These are phyloP conservation scores for Trichomalopsis sarcophagae DNA, from an alignment of 1,140 invertebrate species.

Conservation along the genomic window DNA sequence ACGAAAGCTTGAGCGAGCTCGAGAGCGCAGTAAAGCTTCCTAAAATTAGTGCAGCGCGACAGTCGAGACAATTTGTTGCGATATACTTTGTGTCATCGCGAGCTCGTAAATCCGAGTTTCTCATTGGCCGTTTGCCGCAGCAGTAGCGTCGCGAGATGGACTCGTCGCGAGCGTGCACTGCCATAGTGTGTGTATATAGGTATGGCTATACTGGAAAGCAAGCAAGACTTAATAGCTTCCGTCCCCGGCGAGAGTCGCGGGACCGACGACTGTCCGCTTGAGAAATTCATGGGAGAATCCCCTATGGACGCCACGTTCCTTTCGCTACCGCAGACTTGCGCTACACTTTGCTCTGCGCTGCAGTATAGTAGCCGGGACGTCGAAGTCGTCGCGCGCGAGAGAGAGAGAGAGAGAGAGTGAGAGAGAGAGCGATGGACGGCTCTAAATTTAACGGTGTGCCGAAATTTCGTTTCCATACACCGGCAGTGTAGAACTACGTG, in stretches of 20 bases:
- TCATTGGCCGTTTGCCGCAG: slow-evolving; percentile 18
- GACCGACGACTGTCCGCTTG: slow-evolving; percentile 6
- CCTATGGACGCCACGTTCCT: not conserved
- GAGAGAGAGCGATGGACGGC: not conserved
- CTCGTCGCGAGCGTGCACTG: not conserved
- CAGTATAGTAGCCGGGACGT: not conserved
- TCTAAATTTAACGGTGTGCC: not conserved
- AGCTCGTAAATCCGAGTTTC: slow-evolving; percentile 39
- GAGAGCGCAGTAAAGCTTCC: slow-evolving; percentile 51
- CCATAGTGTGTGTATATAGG: no score
- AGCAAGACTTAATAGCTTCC: slow-evolving; percentile 35
- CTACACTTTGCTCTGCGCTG: not conserved
- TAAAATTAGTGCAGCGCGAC: slow-evolving; percentile 52
- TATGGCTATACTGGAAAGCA: no score
- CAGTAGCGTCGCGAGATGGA: not conserved
- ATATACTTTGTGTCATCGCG: slow-evolving; percentile 45
- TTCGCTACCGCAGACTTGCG: no score
- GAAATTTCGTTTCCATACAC: not conserved
- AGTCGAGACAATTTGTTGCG: slow-evolving; percentile 42
- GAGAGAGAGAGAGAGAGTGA: not conserved
- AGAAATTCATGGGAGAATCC: slow-evolving; percentile 36
- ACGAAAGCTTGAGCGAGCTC: not conserved
- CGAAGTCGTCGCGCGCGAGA: not conserved
- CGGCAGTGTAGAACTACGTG: no score
- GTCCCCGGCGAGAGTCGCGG: not conserved